A percentile compares a stretch with the other conserved stretches of the same genome.
Evolutionary conservation across 2,888 invertebrate genomes (phyloP).

Genomic region (Ctena decussata): DNA sequence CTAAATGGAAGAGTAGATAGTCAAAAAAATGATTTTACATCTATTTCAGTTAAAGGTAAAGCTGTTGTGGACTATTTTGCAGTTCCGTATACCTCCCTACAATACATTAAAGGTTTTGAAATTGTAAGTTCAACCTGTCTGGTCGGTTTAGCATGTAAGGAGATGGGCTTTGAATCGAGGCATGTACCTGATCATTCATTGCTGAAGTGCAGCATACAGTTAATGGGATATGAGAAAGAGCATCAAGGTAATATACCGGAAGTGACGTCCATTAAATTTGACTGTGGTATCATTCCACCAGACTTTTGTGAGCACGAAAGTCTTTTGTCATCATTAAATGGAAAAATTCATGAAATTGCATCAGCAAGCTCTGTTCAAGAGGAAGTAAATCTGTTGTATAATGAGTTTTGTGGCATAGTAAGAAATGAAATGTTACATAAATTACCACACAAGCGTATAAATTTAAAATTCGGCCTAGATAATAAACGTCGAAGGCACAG

Average conservation of each 20-base stretch:
- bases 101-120: not conserved
- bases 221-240: not conserved
- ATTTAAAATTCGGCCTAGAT: not conserved
- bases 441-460: not conserved
- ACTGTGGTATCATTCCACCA: not conserved
- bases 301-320: not conserved
- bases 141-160: not conserved
- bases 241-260: not conserved
- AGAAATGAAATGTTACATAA: not conserved
- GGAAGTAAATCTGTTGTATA: not conserved
- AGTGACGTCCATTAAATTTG: not conserved
- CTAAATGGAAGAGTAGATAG: constrained; percentile 13
- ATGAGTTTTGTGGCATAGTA: not conserved
- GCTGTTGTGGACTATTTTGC: constrained; percentile 4
- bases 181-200: not conserved
- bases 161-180: not conserved
- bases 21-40: not conserved
- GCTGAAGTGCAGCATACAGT: not conserved
- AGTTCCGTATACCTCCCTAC: not conserved
- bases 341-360: not conserved
- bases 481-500: too few species aligned
- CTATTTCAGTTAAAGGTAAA: not conserved
- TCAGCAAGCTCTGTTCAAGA: not conserved
- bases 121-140: not conserved
- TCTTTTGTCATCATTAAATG: not conserved